phyloP scores from a whole-genome alignment of 2,797 vertebrate genomes.

The Dermochelys coriacea region DNA sequence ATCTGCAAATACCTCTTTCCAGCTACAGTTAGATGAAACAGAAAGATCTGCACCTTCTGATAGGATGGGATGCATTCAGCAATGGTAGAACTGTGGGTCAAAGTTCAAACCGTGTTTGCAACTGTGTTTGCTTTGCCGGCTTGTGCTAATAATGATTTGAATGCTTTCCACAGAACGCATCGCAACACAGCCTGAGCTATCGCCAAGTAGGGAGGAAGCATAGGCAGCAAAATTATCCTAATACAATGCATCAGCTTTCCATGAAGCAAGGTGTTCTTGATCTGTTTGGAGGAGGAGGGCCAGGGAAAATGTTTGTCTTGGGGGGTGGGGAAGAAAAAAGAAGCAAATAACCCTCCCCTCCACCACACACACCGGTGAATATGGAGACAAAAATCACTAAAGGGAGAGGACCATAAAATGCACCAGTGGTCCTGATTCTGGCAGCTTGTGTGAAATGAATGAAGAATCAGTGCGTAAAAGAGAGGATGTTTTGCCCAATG shows the following conservation, averaged over 20 bases:
- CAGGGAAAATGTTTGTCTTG: not conserved
- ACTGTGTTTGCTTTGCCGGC: not conserved
- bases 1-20: not conserved
- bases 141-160: not conserved
- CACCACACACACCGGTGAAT: no score
- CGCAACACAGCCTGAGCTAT: not conserved
- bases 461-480: not conserved
- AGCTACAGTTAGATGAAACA: rapidly evolving
- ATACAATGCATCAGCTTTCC: not conserved
- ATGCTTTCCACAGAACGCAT: not conserved
- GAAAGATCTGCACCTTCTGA: rapidly evolving
- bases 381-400: no score
- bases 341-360: not conserved
- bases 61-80: not conserved
- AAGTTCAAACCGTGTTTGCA: not conserved
- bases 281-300: not conserved
- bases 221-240: rapidly evolving
- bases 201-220: not conserved
- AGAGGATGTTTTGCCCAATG: not conserved
- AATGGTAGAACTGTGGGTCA: not conserved
- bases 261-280: not conserved
- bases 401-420: no score
- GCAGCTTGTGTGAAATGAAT: no score
- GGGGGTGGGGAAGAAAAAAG: no score
- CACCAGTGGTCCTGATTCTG: no score